Evolutionary conservation across 2,797 vertebrate genomes (phyloP).

Genomic region (Glyptemys insculpta): DNA sequence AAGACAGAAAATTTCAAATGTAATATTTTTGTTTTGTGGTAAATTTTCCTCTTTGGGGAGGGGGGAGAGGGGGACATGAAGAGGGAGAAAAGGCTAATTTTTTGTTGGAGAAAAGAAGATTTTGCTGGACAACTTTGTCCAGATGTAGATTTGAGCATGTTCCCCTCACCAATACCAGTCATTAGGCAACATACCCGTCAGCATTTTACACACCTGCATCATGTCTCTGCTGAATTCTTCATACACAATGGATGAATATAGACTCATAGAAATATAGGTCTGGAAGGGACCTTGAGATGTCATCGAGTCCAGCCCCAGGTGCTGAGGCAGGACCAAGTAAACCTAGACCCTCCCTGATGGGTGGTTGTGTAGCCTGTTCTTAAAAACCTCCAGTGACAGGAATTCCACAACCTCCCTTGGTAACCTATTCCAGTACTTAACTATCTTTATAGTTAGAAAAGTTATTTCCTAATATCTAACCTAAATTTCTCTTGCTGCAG

Average conservation of each 20-base stretch:
- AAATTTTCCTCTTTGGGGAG: not conserved
- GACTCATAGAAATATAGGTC: not conserved
- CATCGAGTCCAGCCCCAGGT: not conserved
- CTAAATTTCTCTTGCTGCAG: not conserved
- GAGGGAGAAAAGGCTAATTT: not conserved
- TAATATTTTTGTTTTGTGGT: not conserved
- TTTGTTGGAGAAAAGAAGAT: not conserved
- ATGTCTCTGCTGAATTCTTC: not conserved
- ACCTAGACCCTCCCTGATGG: not conserved
- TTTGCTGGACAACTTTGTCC: not conserved
- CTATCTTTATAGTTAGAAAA: not conserved
- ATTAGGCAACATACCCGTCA: not conserved
- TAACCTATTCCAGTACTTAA: not conserved
- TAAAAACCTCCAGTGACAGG: not conserved
- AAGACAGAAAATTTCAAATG: not conserved
- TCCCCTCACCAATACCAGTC: not conserved
- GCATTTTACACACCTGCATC: not conserved
- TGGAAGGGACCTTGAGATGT: not conserved
- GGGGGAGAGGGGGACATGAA: not conserved
- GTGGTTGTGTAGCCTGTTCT: not conserved
- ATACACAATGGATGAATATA: not conserved
- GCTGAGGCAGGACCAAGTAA: not conserved
- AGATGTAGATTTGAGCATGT: not conserved
- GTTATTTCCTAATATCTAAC: not conserved
- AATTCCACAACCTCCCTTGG: not conserved